Conservation (phyloP, 2,797 vertebrate genomes). For the Rhabdophis nuchalis region DNA sequence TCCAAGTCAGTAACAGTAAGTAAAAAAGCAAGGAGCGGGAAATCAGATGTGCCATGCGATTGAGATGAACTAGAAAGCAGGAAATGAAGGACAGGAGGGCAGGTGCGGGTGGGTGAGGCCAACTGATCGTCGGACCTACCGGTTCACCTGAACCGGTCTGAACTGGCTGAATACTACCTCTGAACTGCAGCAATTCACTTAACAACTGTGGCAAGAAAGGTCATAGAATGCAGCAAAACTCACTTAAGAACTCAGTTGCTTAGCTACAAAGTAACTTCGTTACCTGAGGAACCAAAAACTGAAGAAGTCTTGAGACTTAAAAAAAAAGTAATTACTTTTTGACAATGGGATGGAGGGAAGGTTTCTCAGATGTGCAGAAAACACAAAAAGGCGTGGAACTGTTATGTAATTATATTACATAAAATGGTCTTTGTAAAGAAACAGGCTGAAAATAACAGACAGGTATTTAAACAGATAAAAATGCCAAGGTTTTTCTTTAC, state of each 20-base stretch:
- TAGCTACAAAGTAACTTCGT: background rate
- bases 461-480: background rate
- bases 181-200: background rate
- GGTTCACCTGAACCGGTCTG: too few relatives aligned
- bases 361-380: background rate
- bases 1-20: too few relatives aligned
- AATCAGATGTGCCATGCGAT: too few relatives aligned
- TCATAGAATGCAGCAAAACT: background rate
- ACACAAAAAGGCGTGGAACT: background rate
- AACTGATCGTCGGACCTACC: too few relatives aligned
- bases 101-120: too few relatives aligned
- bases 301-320: background rate
- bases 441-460: background rate
- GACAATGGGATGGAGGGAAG: background rate
- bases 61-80: too few relatives aligned
- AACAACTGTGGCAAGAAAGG: background rate
- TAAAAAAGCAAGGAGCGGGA: too few relatives aligned
- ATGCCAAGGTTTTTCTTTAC: background rate
- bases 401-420: background rate
- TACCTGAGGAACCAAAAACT: background rate
- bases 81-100: too few relatives aligned
- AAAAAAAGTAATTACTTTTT: background rate
- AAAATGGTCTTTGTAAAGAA: background rate
- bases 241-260: background rate
- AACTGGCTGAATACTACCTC: too few relatives aligned